Evolutionary conservation across 2,888 invertebrate genomes (phyloP).

Genomic region (Caradrina kadenii): DNA sequence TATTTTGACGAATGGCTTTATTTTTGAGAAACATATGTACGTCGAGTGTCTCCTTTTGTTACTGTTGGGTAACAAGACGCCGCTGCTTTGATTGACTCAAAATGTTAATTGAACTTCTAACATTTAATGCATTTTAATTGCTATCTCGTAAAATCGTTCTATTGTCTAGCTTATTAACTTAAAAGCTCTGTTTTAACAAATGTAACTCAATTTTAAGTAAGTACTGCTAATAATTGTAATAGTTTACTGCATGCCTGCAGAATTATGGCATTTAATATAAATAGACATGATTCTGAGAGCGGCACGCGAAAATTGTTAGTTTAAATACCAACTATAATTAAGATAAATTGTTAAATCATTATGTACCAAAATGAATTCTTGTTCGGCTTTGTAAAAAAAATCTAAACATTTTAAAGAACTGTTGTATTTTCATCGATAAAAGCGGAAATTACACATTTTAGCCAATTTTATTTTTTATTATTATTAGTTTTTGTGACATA

Average conservation of each 20-base stretch:
- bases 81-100: slow-evolving; percentile 19
- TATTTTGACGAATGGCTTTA: slow-evolving; percentile 39
- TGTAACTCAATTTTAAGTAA: slow-evolving; percentile 22
- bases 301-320: slow-evolving; percentile 28
- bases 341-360: slow-evolving; percentile 19
- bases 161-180: slow-evolving; percentile 18
- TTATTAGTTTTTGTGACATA: not conserved
- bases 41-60: slow-evolving; percentile 5
- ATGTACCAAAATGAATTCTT: slow-evolving; percentile 1
- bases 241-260: slow-evolving; percentile 36
- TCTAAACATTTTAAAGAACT: not conserved
- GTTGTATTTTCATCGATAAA: not conserved
- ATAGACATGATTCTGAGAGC: slow-evolving; percentile 40
- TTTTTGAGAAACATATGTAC: slow-evolving; percentile 15
- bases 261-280: slow-evolving; percentile 43
- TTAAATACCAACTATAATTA: slow-evolving; percentile 43
- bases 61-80: not conserved
- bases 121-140: slow-evolving; percentile 3
- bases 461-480: not conserved
- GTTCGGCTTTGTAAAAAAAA: slow-evolving; percentile 1
- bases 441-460: not conserved
- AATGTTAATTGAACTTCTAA: not conserved
- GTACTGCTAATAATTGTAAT: slow-evolving; percentile 18
- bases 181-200: slow-evolving; percentile 17
- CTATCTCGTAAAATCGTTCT: slow-evolving; percentile 20